Conservation (phyloP, 2,888 invertebrate genomes). For the Netelia inedita region DNA sequence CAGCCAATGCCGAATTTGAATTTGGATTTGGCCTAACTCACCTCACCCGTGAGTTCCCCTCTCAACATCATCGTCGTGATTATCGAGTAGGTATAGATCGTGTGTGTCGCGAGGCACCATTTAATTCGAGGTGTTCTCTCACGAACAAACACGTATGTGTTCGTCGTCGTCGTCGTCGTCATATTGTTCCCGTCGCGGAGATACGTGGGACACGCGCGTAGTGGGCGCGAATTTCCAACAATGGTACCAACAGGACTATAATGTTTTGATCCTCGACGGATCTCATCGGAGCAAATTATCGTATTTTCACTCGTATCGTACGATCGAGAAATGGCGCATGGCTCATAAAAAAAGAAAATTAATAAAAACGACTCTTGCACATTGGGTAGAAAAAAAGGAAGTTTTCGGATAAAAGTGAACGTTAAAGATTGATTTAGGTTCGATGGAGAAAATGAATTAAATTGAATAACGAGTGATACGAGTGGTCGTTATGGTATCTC, state of each 20-base stretch:
- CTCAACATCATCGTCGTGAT: slow-evolving; percentile 14
- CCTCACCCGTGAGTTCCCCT: slow-evolving; percentile 61
- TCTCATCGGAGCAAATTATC: neutral
- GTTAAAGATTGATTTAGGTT: neutral
- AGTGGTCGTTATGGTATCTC: too few species aligned
- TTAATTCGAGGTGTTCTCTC: slow-evolving; percentile 12
- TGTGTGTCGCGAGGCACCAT: slow-evolving; percentile 17
- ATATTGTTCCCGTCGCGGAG: slow-evolving; percentile 31
- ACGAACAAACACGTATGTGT: slow-evolving; percentile 19
- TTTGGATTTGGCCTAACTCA: slow-evolving; percentile 73
- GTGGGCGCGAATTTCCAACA: slow-evolving; percentile 73
- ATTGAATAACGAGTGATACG: too few species aligned
- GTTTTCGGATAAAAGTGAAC: neutral
- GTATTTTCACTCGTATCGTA: neutral
- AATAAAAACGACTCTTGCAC: neutral
- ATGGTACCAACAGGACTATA: slow-evolving; percentile 61
- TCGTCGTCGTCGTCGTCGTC: slow-evolving; percentile 62
- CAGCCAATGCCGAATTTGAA: slow-evolving; percentile 69
- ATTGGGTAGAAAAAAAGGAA: neutral
- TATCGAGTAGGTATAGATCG: neutral
- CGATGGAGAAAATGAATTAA: too few species aligned
- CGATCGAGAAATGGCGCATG: neutral
- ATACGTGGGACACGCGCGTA: slow-evolving; percentile 66
- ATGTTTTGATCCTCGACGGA: neutral
- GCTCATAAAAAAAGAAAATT: neutral